A percentile compares a stretch with the other conserved stretches of the same genome.
Evolutionary conservation across 2,113 vertebrate genomes (phyloP).

Genomic region (Amphiprion ocellaris): DNA sequence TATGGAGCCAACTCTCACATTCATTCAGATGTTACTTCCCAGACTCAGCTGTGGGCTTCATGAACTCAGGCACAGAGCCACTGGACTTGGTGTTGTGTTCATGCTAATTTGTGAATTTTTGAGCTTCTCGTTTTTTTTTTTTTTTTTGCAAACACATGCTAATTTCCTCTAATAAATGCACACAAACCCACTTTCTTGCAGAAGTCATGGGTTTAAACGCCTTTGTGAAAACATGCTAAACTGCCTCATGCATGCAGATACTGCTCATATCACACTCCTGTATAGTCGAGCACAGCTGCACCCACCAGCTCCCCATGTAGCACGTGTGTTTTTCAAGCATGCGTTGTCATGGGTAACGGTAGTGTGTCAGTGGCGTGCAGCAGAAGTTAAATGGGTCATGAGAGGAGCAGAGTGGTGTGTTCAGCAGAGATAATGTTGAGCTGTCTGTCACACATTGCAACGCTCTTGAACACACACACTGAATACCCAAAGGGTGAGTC

Average conservation of each 20-base stretch:
- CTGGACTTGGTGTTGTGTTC: too few relatives aligned
- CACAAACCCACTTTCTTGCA: not conserved
- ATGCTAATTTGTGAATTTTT: too few relatives aligned
- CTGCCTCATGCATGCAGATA: not conserved
- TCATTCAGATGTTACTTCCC: not conserved
- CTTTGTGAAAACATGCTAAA: not conserved
- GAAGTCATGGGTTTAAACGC: too few relatives aligned
- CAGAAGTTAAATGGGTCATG: conserved; percentile 66
- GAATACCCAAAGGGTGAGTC: conserved; percentile 10
- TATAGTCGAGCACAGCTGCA: not conserved
- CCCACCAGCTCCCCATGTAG: not conserved
- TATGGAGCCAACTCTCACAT: not conserved
- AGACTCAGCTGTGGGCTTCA: not conserved
- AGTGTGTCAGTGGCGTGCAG: conserved; percentile 30
- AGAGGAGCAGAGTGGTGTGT: conserved; percentile 56
- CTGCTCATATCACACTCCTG: not conserved
- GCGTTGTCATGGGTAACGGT: conserved; percentile 43
- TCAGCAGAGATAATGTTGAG: conserved; percentile 56
- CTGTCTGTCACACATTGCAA: conserved; percentile 39
- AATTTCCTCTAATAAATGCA: not conserved
- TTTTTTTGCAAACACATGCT: too few relatives aligned
- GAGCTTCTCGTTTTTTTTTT: too few relatives aligned
- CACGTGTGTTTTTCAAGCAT: conserved; percentile 8
- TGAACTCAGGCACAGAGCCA: too few relatives aligned
- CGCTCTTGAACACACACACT: not conserved